These are phyloP conservation scores for Heliothis peltigera DNA, from an alignment of 2,888 invertebrate genomes.

Conservation along the genomic window DNA sequence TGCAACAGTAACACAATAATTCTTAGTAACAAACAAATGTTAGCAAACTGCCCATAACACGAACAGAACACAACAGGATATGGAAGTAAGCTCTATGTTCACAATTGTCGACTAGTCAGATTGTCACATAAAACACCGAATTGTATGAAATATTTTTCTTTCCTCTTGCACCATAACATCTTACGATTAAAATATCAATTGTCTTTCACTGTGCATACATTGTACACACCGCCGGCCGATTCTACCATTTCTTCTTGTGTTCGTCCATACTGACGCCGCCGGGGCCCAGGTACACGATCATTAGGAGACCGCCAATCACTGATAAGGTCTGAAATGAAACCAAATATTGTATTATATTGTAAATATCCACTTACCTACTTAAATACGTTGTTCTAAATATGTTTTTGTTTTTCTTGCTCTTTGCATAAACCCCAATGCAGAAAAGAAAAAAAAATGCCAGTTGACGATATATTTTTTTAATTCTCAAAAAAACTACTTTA, in stretches of 20 bases:
- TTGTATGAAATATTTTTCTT: constrained; percentile 55
- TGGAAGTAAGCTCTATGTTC: constrained; percentile 61
- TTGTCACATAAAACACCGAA: constrained; percentile 62
- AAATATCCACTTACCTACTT: too few relatives aligned
- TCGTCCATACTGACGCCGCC: constrained; percentile 99
- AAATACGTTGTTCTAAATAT: too few relatives aligned
- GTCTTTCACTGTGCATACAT: constrained; percentile 67
- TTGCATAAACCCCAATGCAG: too few relatives aligned
- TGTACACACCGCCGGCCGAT: constrained; percentile 55
- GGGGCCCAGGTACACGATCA: constrained; percentile 99
- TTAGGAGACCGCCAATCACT: constrained; percentile 98
- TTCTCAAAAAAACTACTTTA: too few relatives aligned
- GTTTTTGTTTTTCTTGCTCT: too few relatives aligned
- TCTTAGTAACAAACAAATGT: constrained; percentile 1
- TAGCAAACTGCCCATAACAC: constrained; percentile 44
- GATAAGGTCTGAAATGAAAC: constrained; percentile 96
- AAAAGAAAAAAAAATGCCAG: too few relatives aligned
- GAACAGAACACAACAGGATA: constrained; percentile 42
- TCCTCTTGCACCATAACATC: constrained; percentile 65
- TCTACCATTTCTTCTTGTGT: constrained; percentile 99
- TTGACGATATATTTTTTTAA: too few relatives aligned
- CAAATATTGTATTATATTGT: too few relatives aligned
- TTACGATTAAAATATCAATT: constrained; percentile 64
- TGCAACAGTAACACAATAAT: constrained; percentile 3
- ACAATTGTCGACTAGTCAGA: constrained; percentile 67